Evolutionary conservation across 1,140 invertebrate species (phyloP).

Genomic region (Acyrthosiphon pisum): DNA sequence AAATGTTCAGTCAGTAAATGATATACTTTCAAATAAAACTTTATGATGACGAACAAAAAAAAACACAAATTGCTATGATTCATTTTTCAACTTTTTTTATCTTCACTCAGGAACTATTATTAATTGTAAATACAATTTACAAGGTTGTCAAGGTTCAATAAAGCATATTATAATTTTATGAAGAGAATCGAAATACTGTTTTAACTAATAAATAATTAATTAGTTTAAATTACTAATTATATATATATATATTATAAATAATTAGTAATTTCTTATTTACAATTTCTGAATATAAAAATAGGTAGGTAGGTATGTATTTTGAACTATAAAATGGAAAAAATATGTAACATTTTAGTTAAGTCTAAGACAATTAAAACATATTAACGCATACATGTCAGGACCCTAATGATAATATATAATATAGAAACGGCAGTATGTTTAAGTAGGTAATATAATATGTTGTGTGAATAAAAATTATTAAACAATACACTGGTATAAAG

Average conservation of each 20-base stretch:
- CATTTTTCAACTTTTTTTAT: neutral
- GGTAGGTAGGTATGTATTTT: neutral
- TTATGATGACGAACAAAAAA: neutral
- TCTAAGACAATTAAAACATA: neutral
- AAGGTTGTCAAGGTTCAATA: neutral
- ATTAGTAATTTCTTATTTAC: neutral
- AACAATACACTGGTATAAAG: neutral
- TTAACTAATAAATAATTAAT: neutral
- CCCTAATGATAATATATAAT: neutral
- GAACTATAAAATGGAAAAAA: neutral
- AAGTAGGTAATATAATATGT: neutral
- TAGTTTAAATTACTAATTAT: too few relatives aligned
- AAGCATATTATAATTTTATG: neutral
- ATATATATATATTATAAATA: too few relatives aligned
- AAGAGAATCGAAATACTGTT: neutral
- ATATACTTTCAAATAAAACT: neutral
- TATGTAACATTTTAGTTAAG: neutral
- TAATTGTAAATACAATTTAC: neutral
- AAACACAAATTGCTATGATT: neutral
- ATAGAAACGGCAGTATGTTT: too few relatives aligned
- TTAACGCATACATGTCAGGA: neutral
- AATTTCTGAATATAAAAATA: neutral
- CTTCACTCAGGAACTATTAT: neutral
- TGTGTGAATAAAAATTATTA: neutral
- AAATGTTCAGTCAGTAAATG: neutral